Conservation (phyloP, 2,888 invertebrate genomes). For the Arctia plantaginis region DNA sequence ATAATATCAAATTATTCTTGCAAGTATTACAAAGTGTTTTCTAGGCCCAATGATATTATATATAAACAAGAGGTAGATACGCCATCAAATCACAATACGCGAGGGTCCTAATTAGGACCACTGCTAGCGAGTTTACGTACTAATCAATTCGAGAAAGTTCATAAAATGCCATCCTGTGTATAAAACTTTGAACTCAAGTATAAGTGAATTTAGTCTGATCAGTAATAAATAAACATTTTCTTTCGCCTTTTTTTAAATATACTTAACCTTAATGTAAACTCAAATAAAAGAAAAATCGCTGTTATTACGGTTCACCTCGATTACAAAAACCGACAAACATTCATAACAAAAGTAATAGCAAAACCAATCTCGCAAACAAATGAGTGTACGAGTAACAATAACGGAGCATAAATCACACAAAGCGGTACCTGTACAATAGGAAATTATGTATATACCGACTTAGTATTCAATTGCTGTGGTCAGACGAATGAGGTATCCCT, state of each 20-base stretch:
- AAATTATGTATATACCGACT: slow-evolving; percentile 38
- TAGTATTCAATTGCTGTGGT: slow-evolving; percentile 58
- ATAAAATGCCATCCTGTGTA: too few species aligned
- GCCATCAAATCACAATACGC: too few species aligned
- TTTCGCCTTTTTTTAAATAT: not conserved
- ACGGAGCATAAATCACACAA: slow-evolving; percentile 7
- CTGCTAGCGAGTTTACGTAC: too few species aligned
- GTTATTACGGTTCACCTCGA: slow-evolving; percentile 1
- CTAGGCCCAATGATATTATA: too few species aligned
- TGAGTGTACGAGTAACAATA: slow-evolving; percentile 9
- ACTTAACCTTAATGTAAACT: not conserved
- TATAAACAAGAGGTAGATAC: too few species aligned
- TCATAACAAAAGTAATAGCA: slow-evolving; percentile 9
- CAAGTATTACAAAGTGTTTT: not conserved
- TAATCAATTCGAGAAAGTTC: too few species aligned
- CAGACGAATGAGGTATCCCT: slow-evolving; percentile 46
- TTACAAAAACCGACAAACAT: slow-evolving; percentile 1
- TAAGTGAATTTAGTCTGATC: not conserved
- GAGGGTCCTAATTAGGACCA: too few species aligned
- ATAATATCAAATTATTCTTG: too few species aligned
- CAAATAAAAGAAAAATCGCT: not conserved
- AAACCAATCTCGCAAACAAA: slow-evolving; percentile 15
- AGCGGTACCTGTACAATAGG: slow-evolving; percentile 21
- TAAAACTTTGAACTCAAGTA: not conserved
- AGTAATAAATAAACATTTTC: not conserved